Evolutionary conservation across 2,797 vertebrate genomes (phyloP), one percentile per base, ranked within the genome.

Genomic region (Macrochelys suwanniensis): DNA sequence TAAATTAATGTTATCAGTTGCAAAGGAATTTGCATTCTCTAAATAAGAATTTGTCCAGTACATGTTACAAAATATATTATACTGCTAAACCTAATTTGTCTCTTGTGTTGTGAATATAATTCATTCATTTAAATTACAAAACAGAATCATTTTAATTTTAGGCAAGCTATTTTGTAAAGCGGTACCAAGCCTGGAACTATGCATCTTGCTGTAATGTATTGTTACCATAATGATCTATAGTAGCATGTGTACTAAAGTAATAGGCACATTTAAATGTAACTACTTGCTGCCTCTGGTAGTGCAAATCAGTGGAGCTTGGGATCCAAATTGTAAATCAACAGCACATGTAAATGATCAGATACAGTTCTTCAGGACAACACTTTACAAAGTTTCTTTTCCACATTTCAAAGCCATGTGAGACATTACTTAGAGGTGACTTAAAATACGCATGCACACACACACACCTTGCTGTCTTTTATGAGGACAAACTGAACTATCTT

Each of bases 281-380:
- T 90, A 68, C 65, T 94, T 93, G 37, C 59, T 76, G 87, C 53
- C 51, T 93, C 23, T 92, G 33, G 57, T 95, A 87, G 71, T 84
- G 92, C 31, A 61, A 91, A 97, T 97, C 94, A 95, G 94, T 97
- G 93, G 94, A 95, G 91, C 56, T 90, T 82, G 77, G 84, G 79
- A 94, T 88, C n/a, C 11, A 93, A 94, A 94, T 89, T 94, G 82
- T 96, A 97, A 97, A 97, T 97, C 92, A 88, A 97, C 89, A 94
- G 88, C 47, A 94, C 82, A 95, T 90, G 19, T 74, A 89, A 95
- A 94, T 96, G 61, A 94, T 95, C 80, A 87, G 42, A 80, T 84
- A 85, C 56, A 95, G 86, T 7, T 74, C 68, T 96, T 92, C 93
- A 91, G 89, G 82, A 51, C 68, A 90, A 95, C 91, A 96, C 89